Evolutionary conservation across 23 tunicate species (phyloP).

Genomic region (Styela clava): DNA sequence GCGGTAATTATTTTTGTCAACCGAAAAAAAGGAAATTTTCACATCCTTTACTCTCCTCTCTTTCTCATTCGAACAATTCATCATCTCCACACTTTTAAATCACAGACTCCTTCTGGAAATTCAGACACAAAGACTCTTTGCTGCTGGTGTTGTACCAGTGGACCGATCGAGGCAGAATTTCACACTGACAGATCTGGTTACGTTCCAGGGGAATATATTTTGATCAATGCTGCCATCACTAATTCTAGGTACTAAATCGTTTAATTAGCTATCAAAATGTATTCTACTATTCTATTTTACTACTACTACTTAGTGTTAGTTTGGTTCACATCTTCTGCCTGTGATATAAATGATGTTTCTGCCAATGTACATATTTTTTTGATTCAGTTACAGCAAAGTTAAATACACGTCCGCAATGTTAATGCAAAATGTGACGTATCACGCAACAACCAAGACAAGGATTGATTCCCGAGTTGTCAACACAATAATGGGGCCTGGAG

Average conservation of each 20-base stretch:
- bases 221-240: constrained; percentile 30
- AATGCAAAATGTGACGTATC: constrained; percentile 40
- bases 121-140: constrained; percentile 39
- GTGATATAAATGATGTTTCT: too few relatives aligned
- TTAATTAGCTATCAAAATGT: too few relatives aligned
- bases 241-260: constrained; percentile 24
- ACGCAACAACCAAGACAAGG: constrained; percentile 29
- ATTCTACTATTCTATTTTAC: too few relatives aligned
- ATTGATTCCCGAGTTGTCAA: constrained; percentile 3
- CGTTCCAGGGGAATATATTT: constrained; percentile 58
- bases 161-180: constrained; percentile 31
- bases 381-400: constrained; percentile 8
- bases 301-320: too few relatives aligned
- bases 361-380: too few relatives aligned
- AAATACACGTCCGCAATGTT: constrained; percentile 12
- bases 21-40: too few relatives aligned
- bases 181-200: constrained; percentile 32
- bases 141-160: constrained; percentile 62
- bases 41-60: too few relatives aligned
- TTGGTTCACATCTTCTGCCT: too few relatives aligned
- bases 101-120: constrained; percentile 19
- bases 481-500: neutral
- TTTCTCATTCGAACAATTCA: too few relatives aligned
- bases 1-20: too few relatives aligned
- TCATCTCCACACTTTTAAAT: too few relatives aligned